phyloP scores from a whole-genome alignment of 2,888 invertebrate genomes.

The Galerucella nymphaeae region DNA sequence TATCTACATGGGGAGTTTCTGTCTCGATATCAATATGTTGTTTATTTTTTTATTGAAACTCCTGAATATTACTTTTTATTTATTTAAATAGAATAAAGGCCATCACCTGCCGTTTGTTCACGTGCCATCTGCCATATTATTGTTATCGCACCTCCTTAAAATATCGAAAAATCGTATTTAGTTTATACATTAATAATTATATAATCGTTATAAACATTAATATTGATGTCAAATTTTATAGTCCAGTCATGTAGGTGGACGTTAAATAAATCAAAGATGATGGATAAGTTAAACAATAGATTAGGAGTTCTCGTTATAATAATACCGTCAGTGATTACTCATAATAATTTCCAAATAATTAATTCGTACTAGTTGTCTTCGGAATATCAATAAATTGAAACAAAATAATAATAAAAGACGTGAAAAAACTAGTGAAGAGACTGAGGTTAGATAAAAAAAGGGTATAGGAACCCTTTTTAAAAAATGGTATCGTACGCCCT shows the following conservation, averaged over 20 bases:
- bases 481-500: too few relatives aligned
- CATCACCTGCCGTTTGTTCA: slow-evolving; percentile 48
- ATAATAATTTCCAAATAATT: background rate
- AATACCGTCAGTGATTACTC: background rate
- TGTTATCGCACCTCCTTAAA: slow-evolving; percentile 6
- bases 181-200: background rate
- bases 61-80: slow-evolving; percentile 12
- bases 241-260: background rate
- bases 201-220: too few relatives aligned
- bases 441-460: too few relatives aligned
- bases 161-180: background rate
- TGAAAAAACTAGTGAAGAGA: too few relatives aligned
- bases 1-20: background rate
- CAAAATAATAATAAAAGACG: too few relatives aligned
- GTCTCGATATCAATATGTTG: slow-evolving; percentile 18
- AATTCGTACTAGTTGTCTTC: background rate
- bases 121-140: slow-evolving; percentile 49
- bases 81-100: slow-evolving; percentile 23
- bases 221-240: background rate
- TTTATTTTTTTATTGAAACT: slow-evolving; percentile 25
- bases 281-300: background rate
- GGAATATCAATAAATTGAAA: background rate
- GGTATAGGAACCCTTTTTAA: too few relatives aligned
- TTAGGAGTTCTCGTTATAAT: background rate
- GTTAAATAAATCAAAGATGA: background rate